These are phyloP conservation scores for Bradynema listronoti DNA, from an alignment of 1,140 invertebrate species.

Conservation along the genomic window DNA sequence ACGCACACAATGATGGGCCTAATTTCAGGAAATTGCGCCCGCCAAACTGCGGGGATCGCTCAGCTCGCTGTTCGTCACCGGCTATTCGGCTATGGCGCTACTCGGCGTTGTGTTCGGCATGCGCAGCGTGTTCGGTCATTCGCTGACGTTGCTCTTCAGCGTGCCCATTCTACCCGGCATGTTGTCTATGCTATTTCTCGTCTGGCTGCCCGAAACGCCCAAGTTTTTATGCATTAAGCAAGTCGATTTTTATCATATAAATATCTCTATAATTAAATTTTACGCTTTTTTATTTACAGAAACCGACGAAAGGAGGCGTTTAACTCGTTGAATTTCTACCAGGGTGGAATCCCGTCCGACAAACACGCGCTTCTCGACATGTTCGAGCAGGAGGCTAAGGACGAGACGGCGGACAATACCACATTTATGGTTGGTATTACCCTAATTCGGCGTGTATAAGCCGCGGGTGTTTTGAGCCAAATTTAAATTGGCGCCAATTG, in stretches of 20 bases:
- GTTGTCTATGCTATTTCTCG: conserved; percentile 42
- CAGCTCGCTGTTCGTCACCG: conserved; percentile 45
- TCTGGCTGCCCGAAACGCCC: conserved; percentile 48
- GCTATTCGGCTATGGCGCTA: conserved; percentile 51
- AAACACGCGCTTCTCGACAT: conserved; percentile 27
- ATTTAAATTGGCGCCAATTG: no score
- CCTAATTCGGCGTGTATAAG: not conserved
- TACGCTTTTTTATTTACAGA: conserved; percentile 23
- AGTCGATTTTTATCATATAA: conserved; percentile 19
- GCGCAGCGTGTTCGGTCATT: conserved; percentile 42
- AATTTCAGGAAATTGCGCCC: conserved; percentile 50
- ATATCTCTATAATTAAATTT: not conserved
- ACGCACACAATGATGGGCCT: not conserved
- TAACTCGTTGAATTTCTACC: conserved; percentile 43
- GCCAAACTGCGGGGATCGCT: conserved; percentile 49
- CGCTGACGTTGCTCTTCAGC: conserved; percentile 38
- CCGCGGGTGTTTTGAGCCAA: no score
- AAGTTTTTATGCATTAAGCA: conserved; percentile 48
- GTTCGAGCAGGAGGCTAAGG: conserved; percentile 29
- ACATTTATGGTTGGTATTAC: conserved; percentile 17
- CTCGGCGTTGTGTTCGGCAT: conserved; percentile 51
- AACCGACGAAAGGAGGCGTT: conserved; percentile 28
- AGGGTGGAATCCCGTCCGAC: conserved; percentile 29
- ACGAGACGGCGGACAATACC: conserved; percentile 16
- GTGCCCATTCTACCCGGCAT: conserved; percentile 49